A percentile compares a stretch with the other conserved stretches of the same genome.
These are phyloP conservation scores for Physella acuta DNA, from an alignment of 1,140 invertebrate genomes.

Conservation along the genomic window DNA sequence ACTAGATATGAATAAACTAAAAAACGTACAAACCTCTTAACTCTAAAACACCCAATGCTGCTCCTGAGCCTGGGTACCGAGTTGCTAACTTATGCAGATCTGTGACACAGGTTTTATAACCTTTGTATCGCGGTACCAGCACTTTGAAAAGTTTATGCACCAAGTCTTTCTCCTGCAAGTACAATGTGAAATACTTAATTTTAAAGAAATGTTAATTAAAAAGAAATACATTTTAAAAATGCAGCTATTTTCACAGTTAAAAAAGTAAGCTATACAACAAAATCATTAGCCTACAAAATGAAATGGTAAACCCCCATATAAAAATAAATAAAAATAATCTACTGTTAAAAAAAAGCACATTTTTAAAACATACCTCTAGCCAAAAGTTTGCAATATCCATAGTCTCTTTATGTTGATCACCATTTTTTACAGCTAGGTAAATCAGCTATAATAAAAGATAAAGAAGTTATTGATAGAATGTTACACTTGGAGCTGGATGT, in stretches of 20 bases:
- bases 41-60: constrained; percentile 71
- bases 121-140: constrained; percentile 75
- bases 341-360: not conserved
- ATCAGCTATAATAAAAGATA: constrained; percentile 74
- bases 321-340: constrained; percentile 1
- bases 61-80: constrained; percentile 63
- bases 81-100: constrained; percentile 72
- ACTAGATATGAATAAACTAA: too few species aligned
- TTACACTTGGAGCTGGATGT: too few species aligned
- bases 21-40: constrained; percentile 65
- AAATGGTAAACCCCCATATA: too few species aligned
- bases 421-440: constrained; percentile 82
- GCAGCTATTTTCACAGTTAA: too few species aligned
- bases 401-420: constrained; percentile 78
- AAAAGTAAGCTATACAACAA: too few species aligned
- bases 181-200: too few species aligned
- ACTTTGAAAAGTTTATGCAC: constrained; percentile 93
- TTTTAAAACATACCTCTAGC: constrained; percentile 67
- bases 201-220: too few species aligned
- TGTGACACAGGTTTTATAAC: constrained; percentile 73
- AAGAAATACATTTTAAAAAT: too few species aligned
- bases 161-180: constrained; percentile 82
- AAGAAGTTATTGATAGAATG: too few species aligned
- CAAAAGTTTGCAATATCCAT: constrained; percentile 90
- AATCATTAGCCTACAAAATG: too few species aligned